A percentile compares a stretch with the other conserved stretches of the same genome.
These are phyloP conservation scores for Rhimphoctona megacephalus DNA, from an alignment of 2,888 invertebrate genomes.

Conservation along the genomic window DNA sequence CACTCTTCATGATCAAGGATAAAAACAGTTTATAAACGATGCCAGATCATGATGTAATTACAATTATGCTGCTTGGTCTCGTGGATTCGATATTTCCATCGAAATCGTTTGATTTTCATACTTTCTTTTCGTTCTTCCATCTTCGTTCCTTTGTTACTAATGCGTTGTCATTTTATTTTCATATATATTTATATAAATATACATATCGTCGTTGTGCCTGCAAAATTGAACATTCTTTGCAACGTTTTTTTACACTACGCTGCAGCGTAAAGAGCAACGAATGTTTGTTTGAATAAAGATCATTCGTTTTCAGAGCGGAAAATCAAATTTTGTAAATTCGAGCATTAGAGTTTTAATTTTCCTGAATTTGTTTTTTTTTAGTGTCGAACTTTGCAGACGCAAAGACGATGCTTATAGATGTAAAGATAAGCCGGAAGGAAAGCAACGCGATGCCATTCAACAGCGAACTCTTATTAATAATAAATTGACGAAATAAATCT, in stretches of 20 bases:
- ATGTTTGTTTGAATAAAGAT: background rate
- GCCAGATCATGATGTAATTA: conserved; percentile 67
- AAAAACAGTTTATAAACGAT: conserved; percentile 65
- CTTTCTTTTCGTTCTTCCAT: background rate
- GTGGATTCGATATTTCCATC: conserved; percentile 26
- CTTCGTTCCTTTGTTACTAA: conserved; percentile 16
- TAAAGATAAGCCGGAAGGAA: background rate
- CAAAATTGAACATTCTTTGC: background rate
- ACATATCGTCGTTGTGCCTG: conserved; percentile 7
- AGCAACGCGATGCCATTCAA: conserved; percentile 58
- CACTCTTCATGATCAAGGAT: conserved; percentile 47
- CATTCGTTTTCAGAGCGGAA: background rate
- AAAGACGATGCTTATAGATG: background rate
- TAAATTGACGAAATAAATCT: conserved; percentile 34
- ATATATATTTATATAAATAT: conserved; percentile 7
- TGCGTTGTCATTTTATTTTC: conserved; percentile 37
- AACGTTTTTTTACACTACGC: background rate
- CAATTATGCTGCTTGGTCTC: conserved; percentile 51
- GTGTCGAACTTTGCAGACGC: background rate
- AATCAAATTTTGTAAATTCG: background rate
- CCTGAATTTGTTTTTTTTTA: background rate
- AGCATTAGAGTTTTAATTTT: background rate
- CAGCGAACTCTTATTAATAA: conserved; percentile 51
- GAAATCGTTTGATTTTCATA: conserved; percentile 27
- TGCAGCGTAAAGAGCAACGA: background rate